Conservation (phyloP, 2,797 vertebrate species). For the Cacajao melanocephalus region DNA sequence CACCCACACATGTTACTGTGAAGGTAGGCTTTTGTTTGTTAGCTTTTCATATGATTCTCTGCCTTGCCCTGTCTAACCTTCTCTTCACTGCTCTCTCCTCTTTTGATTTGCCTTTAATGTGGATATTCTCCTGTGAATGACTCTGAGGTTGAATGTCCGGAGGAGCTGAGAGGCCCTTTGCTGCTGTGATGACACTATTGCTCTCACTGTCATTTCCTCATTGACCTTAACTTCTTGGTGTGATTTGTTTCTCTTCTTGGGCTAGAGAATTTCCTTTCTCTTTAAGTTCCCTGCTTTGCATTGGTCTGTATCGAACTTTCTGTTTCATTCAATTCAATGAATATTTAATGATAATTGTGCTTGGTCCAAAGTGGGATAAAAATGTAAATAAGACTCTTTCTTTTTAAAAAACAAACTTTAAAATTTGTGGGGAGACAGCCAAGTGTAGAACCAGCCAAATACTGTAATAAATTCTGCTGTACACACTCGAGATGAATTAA, state of each 20-base stretch:
- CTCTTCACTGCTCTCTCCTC: not conserved
- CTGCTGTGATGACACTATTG: not conserved
- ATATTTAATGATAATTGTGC: not conserved
- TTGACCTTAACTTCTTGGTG: not conserved
- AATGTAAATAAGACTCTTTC: not conserved
- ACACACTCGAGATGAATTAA: not conserved
- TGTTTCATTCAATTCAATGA: not conserved
- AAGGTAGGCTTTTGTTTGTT: not conserved
- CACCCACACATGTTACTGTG: accelerated
- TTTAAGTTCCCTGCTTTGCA: not conserved
- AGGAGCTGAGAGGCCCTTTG: not conserved
- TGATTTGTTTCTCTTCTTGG: not conserved
- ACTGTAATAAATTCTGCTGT: not conserved
- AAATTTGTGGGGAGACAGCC: not conserved
- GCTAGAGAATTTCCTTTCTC: not conserved
- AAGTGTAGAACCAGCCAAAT: not conserved
- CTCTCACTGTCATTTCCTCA: not conserved
- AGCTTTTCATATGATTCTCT: not conserved
- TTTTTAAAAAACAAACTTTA: not conserved
- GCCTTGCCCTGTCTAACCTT: not conserved
- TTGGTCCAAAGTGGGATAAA: not conserved
- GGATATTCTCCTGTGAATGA: not conserved
- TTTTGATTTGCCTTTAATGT: not conserved
- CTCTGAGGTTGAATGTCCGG: not conserved
- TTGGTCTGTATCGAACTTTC: not conserved